Percentiles rank a stretch among this genome's conserved stretches.
These are phyloP conservation scores for Conopomorpha cramerella DNA, from an alignment of 1,140 invertebrate genomes.

Conservation along the genomic window DNA sequence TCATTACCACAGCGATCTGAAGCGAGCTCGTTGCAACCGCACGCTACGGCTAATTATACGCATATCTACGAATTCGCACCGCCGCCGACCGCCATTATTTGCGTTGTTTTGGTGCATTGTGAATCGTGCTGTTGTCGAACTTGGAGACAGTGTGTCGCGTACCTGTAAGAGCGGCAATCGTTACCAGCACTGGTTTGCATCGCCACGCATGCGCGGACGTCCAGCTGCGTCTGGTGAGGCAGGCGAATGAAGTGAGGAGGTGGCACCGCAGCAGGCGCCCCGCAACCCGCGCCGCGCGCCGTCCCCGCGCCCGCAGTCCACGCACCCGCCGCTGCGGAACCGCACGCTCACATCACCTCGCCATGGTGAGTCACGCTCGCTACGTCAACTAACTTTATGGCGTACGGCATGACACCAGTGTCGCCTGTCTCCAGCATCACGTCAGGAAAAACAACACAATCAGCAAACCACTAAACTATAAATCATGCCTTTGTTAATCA, in stretches of 20 bases:
- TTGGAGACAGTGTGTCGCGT: slow-evolving; percentile 49
- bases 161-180: slow-evolving; percentile 43
- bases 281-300: slow-evolving; percentile 22
- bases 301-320: slow-evolving; percentile 41
- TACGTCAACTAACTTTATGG: no score
- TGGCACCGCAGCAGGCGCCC: slow-evolving; percentile 17
- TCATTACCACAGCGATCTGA: no score
- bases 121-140: slow-evolving; percentile 30
- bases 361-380: slow-evolving; percentile 59
- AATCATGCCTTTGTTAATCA: no score
- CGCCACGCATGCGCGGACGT: slow-evolving; percentile 41
- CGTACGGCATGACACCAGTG: no score
- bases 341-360: slow-evolving; percentile 45
- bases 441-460: no score
- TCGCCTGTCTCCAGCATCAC: no score
- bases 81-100: no score
- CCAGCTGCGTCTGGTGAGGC: slow-evolving; percentile 26
- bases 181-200: slow-evolving; percentile 45
- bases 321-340: slow-evolving; percentile 43
- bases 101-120: slow-evolving; percentile 30
- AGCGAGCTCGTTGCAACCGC: no score
- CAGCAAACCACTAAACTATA: no score
- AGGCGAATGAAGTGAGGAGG: slow-evolving; percentile 31
- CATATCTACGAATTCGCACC: no score
- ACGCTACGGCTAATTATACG: no score